A percentile compares a stretch with the other conserved stretches of the same genome.
Conservation (phyloP, 2,797 vertebrate species). For the Dendrocincla fuliginosa region DNA sequence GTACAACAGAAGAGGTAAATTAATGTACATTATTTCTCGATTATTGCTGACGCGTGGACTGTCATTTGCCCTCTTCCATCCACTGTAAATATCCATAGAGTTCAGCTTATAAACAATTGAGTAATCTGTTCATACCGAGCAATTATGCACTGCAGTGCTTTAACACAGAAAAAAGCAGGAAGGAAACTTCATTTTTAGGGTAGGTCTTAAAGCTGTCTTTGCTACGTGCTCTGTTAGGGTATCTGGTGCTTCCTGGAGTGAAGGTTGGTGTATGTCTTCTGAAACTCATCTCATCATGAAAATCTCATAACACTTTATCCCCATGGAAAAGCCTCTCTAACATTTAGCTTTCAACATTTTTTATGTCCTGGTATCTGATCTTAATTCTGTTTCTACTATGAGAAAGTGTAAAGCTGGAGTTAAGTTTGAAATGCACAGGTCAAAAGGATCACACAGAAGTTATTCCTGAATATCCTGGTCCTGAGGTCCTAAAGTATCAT, state of each 20-base stretch:
- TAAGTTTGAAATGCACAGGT: not conserved
- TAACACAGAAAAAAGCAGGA: not conserved
- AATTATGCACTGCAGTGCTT: not conserved
- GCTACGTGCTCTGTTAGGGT: accelerated
- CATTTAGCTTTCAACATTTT: not conserved
- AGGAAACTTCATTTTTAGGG: not conserved
- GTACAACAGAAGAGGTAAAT: not conserved
- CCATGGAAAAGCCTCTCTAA: not conserved
- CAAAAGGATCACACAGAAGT: not conserved
- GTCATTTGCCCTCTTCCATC: not conserved
- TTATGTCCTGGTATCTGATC: not conserved
- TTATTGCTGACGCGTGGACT: not conserved
- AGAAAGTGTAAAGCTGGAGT: not conserved
- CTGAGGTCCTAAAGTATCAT: not conserved
- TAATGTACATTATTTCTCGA: not conserved
- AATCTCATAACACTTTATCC: not conserved
- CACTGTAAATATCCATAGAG: not conserved
- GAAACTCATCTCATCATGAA: not conserved
- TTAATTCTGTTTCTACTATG: not conserved
- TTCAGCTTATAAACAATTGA: not conserved
- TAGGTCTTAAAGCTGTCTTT: not conserved
- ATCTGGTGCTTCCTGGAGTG: not conserved
- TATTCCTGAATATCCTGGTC: not conserved
- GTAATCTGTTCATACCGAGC: not conserved
- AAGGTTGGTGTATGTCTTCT: not conserved